Percentiles rank a stretch among this genome's conserved stretches.
Evolutionary conservation across 2,113 vertebrate species (phyloP).

Genomic region (Macroglossus sobrinus): DNA sequence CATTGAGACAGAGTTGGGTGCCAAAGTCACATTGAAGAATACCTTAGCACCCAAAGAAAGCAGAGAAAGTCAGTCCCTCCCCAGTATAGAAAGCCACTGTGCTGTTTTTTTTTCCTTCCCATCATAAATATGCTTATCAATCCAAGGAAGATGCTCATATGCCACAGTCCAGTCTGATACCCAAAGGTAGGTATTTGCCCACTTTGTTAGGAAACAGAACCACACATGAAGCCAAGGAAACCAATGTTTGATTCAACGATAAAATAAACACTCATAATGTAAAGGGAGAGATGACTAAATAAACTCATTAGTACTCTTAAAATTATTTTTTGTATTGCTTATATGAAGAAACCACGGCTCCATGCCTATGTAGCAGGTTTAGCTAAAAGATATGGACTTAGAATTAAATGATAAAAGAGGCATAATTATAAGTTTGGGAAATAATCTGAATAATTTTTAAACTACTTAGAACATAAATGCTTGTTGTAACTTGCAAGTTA

Average conservation of each 20-base stretch:
- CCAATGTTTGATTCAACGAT: not conserved
- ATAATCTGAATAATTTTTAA: constrained; percentile 39
- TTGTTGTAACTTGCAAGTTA: constrained; percentile 24
- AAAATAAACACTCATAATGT: not conserved
- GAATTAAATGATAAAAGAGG: constrained; percentile 66
- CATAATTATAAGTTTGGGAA: constrained; percentile 53
- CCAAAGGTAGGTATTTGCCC: not conserved
- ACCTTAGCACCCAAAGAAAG: accelerated
- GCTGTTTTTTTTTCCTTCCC: not conserved
- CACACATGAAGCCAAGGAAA: not conserved
- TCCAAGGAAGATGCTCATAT: not conserved
- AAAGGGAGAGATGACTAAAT: not conserved
- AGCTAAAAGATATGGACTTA: constrained; percentile 42
- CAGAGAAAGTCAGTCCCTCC: too few species aligned
- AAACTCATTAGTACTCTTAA: not conserved
- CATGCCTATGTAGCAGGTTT: not conserved
- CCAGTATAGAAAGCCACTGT: accelerated
- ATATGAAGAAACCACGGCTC: not conserved
- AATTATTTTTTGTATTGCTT: not conserved
- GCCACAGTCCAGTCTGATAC: not conserved
- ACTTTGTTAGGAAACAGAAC: not conserved
- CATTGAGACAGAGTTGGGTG: not conserved
- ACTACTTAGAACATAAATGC: not conserved
- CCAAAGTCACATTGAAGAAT: not conserved
- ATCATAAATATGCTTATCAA: not conserved